Conservation (phyloP, 53 echinoderm and acorn worm species). For the Apostichopus leukothele region DNA sequence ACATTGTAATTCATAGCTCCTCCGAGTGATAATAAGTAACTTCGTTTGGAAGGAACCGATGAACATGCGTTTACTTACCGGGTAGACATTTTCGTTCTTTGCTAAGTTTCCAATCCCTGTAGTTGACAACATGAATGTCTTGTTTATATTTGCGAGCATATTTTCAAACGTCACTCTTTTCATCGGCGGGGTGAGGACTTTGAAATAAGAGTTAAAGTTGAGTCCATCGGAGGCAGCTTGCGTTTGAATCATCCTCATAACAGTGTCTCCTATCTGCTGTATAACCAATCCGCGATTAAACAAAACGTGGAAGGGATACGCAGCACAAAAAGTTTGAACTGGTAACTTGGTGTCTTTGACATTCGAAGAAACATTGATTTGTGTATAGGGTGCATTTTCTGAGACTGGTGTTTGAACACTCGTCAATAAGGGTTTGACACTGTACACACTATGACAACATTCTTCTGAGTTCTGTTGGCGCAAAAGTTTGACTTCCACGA, state of each 20-base stretch:
- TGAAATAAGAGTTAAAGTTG: conserved; percentile 87
- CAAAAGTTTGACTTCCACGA: conserved; percentile 74
- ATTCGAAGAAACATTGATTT: conserved; percentile 38
- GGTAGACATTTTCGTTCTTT: conserved; percentile 56
- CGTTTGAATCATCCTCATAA: conserved; percentile 82
- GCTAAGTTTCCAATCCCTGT: conserved; percentile 63
- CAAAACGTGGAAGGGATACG: conserved; percentile 90
- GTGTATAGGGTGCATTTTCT: background rate
- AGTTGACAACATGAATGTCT: conserved; percentile 65
- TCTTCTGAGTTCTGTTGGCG: conserved; percentile 49
- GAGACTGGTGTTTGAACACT: conserved; percentile 37
- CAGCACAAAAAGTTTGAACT: conserved; percentile 73
- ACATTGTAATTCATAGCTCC: too few relatives aligned
- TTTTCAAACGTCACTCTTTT: conserved; percentile 73
- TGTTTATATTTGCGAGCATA: conserved; percentile 80
- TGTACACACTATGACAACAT: conserved; percentile 49
- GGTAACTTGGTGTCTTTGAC: conserved; percentile 65
- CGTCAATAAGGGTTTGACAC: conserved; percentile 41
- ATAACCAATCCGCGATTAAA: conserved; percentile 76
- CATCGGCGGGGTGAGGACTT: conserved; percentile 68
- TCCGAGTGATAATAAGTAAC: too few relatives aligned
- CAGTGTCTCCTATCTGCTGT: conserved; percentile 82
- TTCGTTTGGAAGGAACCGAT: too few relatives aligned
- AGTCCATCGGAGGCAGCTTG: conserved; percentile 74
- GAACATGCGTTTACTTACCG: conserved; percentile 51